Base-by-base conservation (phyloP, 2,888 invertebrate species). In the Andrena bicolor region DNA sequence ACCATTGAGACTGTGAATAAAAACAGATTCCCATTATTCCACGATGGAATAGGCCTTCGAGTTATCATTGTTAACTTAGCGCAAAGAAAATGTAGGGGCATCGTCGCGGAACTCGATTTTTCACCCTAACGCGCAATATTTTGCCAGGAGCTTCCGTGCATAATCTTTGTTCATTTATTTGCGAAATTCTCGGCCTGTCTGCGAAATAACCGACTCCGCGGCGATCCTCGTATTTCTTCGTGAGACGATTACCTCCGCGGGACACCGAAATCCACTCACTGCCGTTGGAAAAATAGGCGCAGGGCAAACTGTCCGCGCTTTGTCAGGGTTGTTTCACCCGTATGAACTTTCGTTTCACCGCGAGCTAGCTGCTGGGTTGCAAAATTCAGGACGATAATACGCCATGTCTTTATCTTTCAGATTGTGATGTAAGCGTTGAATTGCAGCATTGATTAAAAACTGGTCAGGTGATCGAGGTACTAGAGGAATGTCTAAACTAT, bases 241-340 rank as follows among this genome's bases (percentile, higher is more conserved):
- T n/a, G 64, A 56, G 41, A 53, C 82, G 82, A 82, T 83, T 77
- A 68, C 66, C 71, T n/a, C 10, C 20, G 65, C 6, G 71, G 56
- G 74, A 82, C 83, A 78, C 76, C 74, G 82, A 75, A 83, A 82
- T 74, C 82, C 82, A 82, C 83, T 83, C 75, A 71, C 74, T 63
- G 63, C 28, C 23, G 35, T 1, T 58, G 61, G 65, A 56, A 51
- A 51, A 70, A 63, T 72, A 69, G 56, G 35, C 53, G 60, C 61
- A 49, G 65, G 51, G 78, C 78, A 78, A 78, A 83, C 71, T 82
- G 77, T 82, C 30, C 41, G 41, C 74, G 71, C 66, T 83, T 77
- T 74, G 74, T 83, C 77, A 68, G 41, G 65, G 26, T 10, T 70
- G 53, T 60, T 49, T 10, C 16, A 60, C n/a, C 60, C 60, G 35